Evolutionary conservation across 37 sponge, comb jelly and placozoan genomes (phyloP).

Genomic region (Spongilla lacustris): DNA sequence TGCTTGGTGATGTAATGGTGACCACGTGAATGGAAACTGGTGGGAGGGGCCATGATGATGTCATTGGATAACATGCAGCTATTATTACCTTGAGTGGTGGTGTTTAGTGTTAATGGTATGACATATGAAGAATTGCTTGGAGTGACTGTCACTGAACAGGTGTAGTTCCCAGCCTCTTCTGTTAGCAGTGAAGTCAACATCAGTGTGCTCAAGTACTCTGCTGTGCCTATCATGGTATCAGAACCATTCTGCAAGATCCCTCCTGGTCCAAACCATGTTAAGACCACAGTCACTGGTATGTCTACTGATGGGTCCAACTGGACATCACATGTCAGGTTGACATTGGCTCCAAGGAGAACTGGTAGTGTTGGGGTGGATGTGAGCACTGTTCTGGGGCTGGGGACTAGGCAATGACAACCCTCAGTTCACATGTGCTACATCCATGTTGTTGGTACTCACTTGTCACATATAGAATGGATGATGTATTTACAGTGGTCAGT

Average conservation of each 20-base stretch:
- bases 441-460: constrained; percentile 16
- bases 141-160: too few relatives aligned
- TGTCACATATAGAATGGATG: background rate
- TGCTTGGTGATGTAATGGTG: background rate
- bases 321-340: background rate
- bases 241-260: background rate
- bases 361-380: background rate
- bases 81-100: background rate
- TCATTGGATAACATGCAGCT: background rate
- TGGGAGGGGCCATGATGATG: background rate
- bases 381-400: background rate
- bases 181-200: background rate
- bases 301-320: background rate
- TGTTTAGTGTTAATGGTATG: background rate
- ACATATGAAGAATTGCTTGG: too few relatives aligned
- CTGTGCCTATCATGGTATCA: background rate
- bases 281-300: background rate
- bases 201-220: background rate
- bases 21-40: background rate
- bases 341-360: background rate
- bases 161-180: too few relatives aligned
- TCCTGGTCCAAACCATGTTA: background rate
- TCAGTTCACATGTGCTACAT: background rate
- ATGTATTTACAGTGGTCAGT: background rate
- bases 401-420: background rate